Evolutionary conservation across 2,888 invertebrate genomes (phyloP), one percentile per base, ranked within the genome.

Genomic region (Ormyrus nitidulus): DNA sequence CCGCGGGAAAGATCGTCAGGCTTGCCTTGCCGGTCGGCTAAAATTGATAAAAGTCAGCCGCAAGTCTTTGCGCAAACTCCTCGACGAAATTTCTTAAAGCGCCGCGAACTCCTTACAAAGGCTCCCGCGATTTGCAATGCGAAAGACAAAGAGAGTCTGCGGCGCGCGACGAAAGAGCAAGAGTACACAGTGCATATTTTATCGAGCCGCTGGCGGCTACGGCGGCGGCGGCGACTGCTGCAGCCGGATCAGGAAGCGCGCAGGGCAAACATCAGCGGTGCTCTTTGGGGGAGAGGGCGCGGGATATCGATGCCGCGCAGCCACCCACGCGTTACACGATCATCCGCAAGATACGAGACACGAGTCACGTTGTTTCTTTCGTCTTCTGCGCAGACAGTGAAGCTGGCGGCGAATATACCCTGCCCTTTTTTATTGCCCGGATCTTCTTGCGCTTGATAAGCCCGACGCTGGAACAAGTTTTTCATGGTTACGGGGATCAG

Each of bases 121-220:
- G 62, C 10, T 34, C 34, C 34, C 11, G 48, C 62, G 51, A 58
- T 58, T 48, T 10, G n/a, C 48, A 13, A 56, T 58, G 70, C 58
- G 58, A 70, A 70, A 70, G 70, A 70, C 70, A 70, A 70, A 70
- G 70, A 70, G 70, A 69, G 68, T n/a, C n/a, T 53, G 9, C 34
- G 19, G 19, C 19, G 68, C 4, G 54, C 68, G 53, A 9, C 68
- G 46, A 58, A 69, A 58, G 70, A 56, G 70, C 48, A 70, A 70
- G 44, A 46, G 70, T 13, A 58, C 70, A 58, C 68, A 69, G 68
- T 58, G 58, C 70, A 58, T 58, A 58, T 70, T 70, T 70, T 70
- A 70, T 70, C 58, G 46, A 46, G 48, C 56, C 34, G 54, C 9
- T 19, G 34, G 46, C 44, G 69, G 69, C 49, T 34, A 44, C 53